Conservation (phyloP, 2,888 invertebrate species). For the Phragmatobia fuliginosa region DNA sequence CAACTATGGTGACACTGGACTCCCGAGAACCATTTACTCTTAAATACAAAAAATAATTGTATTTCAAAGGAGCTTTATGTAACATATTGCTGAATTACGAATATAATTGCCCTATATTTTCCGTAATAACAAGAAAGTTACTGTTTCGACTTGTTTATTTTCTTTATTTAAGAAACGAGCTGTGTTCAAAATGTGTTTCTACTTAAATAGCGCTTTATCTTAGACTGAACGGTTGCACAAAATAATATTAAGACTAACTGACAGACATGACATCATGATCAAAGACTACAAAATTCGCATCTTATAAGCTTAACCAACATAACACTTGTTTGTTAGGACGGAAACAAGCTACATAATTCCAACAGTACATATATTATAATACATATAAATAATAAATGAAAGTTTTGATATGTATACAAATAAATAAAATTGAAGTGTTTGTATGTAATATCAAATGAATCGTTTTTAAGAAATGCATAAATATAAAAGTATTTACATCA, state of each 20-base stretch:
- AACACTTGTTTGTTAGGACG: not conserved
- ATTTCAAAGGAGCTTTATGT: slow-evolving; percentile 4
- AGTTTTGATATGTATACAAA: too few species aligned
- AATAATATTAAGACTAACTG: not conserved
- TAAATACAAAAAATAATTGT: slow-evolving; percentile 13
- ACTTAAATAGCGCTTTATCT: not conserved
- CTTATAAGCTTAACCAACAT: not conserved
- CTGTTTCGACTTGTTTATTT: not conserved
- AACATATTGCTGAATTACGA: not conserved
- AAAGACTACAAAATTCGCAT: not conserved
- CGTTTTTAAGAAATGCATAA: too few species aligned
- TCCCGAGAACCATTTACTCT: slow-evolving; percentile 33
- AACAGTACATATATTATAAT: too few species aligned
- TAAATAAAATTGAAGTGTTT: too few species aligned
- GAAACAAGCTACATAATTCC: not conserved
- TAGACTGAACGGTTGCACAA: not conserved
- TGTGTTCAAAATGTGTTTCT: not conserved
- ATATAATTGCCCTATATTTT: slow-evolving; percentile 40
- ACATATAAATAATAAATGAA: too few species aligned
- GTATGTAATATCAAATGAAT: too few species aligned
- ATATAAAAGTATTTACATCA: too few species aligned
- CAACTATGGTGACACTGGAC: slow-evolving; percentile 61
- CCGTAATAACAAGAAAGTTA: slow-evolving; percentile 19
- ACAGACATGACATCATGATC: not conserved
- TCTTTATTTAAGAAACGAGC: not conserved